Base-by-base conservation (phyloP, 2,113 vertebrate genomes). In the Salvator merianae region DNA sequence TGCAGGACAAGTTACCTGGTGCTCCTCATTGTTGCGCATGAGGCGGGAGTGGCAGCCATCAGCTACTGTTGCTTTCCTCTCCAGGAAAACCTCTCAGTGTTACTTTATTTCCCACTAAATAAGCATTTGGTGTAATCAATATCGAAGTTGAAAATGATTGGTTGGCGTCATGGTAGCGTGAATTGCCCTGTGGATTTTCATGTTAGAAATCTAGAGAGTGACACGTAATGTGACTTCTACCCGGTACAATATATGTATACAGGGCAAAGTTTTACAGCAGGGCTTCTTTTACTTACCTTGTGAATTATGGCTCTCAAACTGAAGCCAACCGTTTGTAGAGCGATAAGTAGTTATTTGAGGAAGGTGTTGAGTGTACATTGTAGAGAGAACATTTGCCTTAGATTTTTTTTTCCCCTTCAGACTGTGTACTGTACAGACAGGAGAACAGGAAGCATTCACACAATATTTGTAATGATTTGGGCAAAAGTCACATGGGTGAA, bases 191-290 rank as follows among this genome's bases (percentile, higher is more conserved):
- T 79, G 77, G 74, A 1, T 78, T 88, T 90, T 91, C 91, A 53
- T 36, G 84, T 78, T 81, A 72, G 90, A 85, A 92, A 83, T n/a
- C 24, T 9, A 83, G 86, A 76, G 1, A 89, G 85, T 90, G 91
- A 91, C 94, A 94, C 75, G 30, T 93, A 95, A 88, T 81, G 77
- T 71, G 0, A 86, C 88, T 91, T 87, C 87, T 87, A 90, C 76
- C 73, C 91, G 93, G 95, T 95, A 95, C 90, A 80, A 79, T 10
- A 28, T 82, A 79, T 87, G 89, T 73, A 88, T 92, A 88, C 89
- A 94, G 95, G 94, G 89, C 96, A 96, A 94, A 95, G 95, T 96
- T 96, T 96, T 96, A 96, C 94, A 92, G 90, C 87, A 86, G 85
- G 80, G 71, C 86, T 96, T 94, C 95, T 93, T 93, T 94, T 95